Evolutionary conservation across 2,888 invertebrate species (phyloP), one percentile per base, ranked within the genome.

Genomic region (Eupithecia centaureata): DNA sequence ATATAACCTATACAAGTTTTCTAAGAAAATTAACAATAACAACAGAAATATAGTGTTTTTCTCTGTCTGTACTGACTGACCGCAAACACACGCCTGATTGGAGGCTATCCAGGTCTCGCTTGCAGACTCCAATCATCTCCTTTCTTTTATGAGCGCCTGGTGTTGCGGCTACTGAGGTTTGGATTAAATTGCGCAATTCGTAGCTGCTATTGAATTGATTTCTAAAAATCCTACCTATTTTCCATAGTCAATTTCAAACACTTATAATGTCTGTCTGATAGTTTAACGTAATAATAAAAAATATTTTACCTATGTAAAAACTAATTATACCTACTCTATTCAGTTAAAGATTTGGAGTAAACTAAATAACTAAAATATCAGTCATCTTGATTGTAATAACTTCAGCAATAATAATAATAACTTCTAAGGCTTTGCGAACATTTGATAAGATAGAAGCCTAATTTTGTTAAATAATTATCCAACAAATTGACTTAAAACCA

Each of bases 91-190:
- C 33, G 63, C 60, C 56, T 61, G 63, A 68, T 63, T 61, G 63
- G 33, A 68, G 63, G 63, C 63, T 64, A 68, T 64, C 57, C 60
- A 47, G 61, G 63, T 64, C 67, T 54, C 63, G 67, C 42, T 35
- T 47, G 1, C 10, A 22, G 47, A 22, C 12, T 56, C 28, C 63
- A 63, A 30, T 67, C 63, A 63, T 56, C 58, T 63, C 47, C 54
- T 67, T 63, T 63, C 63, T 61, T 54, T 59, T 54, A 62, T 56
- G 42, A 22, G 32, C 33, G 42, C 56, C 38, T 25, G 33, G 58
- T 25, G 42, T 42, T 38, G 63, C n/a, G 38, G 47, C 30, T 59
- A 54, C 30, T 32, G 57, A 25, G 59, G 59, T 18, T 60, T 60
- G 33, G 5, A 32, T 57, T 57, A 5, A 57, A 57, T 18, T 57